Evolutionary conservation across 2,888 invertebrate species (phyloP), one percentile per base, ranked within the genome.

Genomic region (Cecidostiba fungosa): DNA sequence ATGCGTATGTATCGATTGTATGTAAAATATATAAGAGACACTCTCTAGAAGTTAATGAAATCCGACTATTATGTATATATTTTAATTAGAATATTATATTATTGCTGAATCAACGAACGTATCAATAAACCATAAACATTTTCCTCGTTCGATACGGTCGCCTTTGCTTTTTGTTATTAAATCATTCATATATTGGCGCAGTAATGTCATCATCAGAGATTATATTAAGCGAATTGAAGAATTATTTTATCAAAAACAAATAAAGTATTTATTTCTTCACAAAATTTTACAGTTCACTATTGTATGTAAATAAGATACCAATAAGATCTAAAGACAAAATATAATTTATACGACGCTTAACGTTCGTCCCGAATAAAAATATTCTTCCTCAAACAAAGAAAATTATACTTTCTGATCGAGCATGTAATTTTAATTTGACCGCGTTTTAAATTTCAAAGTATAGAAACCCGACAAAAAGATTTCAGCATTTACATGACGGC

Each of bases 341-440:
- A 43, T 43, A 12, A 12, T 43, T 43, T 12, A 43, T 43, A 43
- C 43, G 2, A 43, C 16, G 19, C 3, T 16, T 50, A 50, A 47
- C 3, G 19, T n/a, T 59, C 1, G 1, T 59, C 54, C 6, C 54
- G 54, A 59, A 59, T 59, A 59, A n/a, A 59, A n/a, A 59, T 26
- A 29, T 66, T 66, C 29, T 14, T 14, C 16, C 6, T 23, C n/a
- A n/a, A 26, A 66, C 66, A 66, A 66, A 26, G 66, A n/a, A 66
- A 66, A 66, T 66, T 29, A 66, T 26, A 66, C 66, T 66, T 66
- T 66, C 23, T 66, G 14, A 66, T 66, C 16, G 54, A n/a, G 54
- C n/a, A 66, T 66, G 12, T 66, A 16, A 66, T 29, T 29, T 66
- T 3, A 29, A 66, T 29, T 26, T 3, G 3, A 16, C n/a, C 29